These are phyloP conservation scores for Neelides sp. DNA, from an alignment of 1,140 invertebrate species.

Conservation along the genomic window DNA sequence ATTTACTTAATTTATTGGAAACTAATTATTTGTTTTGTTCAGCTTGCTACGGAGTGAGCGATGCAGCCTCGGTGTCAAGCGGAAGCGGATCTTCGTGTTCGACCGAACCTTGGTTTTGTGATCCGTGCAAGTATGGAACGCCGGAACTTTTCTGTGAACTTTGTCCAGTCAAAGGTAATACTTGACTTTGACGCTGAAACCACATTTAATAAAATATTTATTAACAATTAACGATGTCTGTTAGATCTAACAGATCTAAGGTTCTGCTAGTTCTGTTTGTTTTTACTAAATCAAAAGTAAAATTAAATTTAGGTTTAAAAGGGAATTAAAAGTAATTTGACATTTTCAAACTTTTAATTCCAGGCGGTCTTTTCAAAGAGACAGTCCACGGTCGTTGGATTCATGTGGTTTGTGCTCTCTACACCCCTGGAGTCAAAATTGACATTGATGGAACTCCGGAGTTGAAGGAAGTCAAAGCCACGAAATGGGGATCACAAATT, in stretches of 20 bases:
- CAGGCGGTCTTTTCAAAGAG: conserved; percentile 89
- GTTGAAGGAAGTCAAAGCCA: conserved; percentile 90
- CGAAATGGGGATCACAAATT: conserved; percentile 79
- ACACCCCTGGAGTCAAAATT: conserved; percentile 93
- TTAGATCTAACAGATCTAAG: too few relatives aligned
- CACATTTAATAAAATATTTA: not conserved
- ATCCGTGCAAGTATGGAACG: conserved; percentile 86
- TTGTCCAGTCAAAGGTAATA: conserved; percentile 64
- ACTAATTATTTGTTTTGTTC: conserved; percentile 11
- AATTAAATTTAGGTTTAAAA: too few relatives aligned
- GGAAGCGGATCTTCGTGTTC: conserved; percentile 72
- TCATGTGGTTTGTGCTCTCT: conserved; percentile 90
- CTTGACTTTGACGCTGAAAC: not conserved
- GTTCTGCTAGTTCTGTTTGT: too few relatives aligned
- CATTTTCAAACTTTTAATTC: conserved; percentile 17
- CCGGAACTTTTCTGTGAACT: conserved; percentile 73
- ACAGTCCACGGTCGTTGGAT: conserved; percentile 95
- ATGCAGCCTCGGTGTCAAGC: conserved; percentile 76
- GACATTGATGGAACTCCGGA: conserved; percentile 81
- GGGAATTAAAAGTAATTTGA: conserved; percentile 3
- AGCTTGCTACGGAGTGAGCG: conserved; percentile 92
- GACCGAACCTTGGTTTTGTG: conserved; percentile 96
- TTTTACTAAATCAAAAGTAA: too few relatives aligned
- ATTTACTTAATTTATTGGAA: not conserved
- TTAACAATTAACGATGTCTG: too few relatives aligned